Base-by-base conservation (phyloP, 1,140 invertebrate species). In the Hylyphantes graminicola region DNA sequence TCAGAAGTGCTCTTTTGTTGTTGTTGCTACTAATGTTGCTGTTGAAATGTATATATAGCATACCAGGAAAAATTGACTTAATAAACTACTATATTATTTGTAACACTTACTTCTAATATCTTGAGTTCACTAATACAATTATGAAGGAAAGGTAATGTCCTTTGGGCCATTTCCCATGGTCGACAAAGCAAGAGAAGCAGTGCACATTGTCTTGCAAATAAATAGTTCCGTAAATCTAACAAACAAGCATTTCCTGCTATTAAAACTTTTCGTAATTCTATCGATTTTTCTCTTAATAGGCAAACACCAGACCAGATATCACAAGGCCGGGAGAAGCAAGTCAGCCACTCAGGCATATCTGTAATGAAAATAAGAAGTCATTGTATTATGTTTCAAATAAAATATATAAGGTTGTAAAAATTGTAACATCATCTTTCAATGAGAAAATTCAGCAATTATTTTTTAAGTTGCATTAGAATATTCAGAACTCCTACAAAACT, bases 191-290 rank as follows among this genome's bases (percentile, higher is more conserved):
- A 90, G 85, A 97, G 90, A 86, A 98, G 92, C 91, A 97, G 93
- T 86, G 95, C 93, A 90, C 96, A 95, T 91, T 99, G 97, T 87
- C 97, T 93, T 87, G 96, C 94, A 90, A 98, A 98, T 82, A 99
- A 91, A 91, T 98, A 98, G 90, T 96, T 97, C 83, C 97, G 92
- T 87, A 99, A 94, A 89, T 98, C 96, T 87, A 99, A 90, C 63
- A 98, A 90, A 35, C 94, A 94, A 35, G 93, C 92, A 87, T 93
- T 92, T 86, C 93, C 93, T 65, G 93, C 92, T 73, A 91, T 90
- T 35, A 97, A 93, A 64, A 93, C 91, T 85, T 93, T 90, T 86
- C 95, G 91, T 87, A 93, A 91, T 87, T 93, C 91, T 86, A 92
- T 91, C 87, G 94, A 93, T 84, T 94, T 91, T 68, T 92, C 90